These are phyloP conservation scores for Chunga burmeisteri DNA, from an alignment of 2,113 vertebrate genomes.

Conservation along the genomic window DNA sequence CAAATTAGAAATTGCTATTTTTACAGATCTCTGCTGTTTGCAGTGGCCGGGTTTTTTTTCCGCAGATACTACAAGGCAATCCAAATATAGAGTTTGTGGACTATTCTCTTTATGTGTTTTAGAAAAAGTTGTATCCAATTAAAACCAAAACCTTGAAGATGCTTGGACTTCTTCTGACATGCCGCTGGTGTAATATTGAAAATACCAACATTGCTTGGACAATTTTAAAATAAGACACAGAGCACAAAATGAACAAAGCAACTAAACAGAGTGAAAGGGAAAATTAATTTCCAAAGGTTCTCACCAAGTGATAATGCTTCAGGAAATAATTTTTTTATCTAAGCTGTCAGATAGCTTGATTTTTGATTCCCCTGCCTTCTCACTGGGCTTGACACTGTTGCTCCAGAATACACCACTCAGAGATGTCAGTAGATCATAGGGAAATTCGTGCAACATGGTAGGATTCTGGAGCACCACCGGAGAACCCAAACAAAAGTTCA, in stretches of 20 bases:
- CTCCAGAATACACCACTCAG: not conserved
- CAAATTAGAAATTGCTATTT: not conserved
- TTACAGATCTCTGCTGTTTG: not conserved
- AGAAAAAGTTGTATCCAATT: not conserved
- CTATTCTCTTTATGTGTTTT: not conserved
- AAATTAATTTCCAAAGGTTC: not conserved
- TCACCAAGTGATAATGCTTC: not conserved
- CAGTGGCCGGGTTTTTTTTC: not conserved
- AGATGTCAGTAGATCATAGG: not conserved
- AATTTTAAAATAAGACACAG: not conserved
- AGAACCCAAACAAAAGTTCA: not conserved
- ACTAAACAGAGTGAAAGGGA: not conserved
- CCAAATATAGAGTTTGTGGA: not conserved
- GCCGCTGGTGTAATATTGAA: not conserved
- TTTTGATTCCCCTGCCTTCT: not conserved
- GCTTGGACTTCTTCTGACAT: not conserved
- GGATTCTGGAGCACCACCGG: not conserved
- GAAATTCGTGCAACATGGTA: not conserved
- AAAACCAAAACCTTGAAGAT: not conserved
- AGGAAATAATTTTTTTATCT: not conserved
- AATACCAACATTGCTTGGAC: fast-evolving
- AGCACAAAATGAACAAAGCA: not conserved
- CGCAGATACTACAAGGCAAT: not conserved
- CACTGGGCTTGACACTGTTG: not conserved
- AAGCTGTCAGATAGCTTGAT: not conserved